Evolutionary conservation across 2,797 vertebrate species (phyloP), one percentile per base, ranked within the genome.

Genomic region (Mormyrops boulengeri): DNA sequence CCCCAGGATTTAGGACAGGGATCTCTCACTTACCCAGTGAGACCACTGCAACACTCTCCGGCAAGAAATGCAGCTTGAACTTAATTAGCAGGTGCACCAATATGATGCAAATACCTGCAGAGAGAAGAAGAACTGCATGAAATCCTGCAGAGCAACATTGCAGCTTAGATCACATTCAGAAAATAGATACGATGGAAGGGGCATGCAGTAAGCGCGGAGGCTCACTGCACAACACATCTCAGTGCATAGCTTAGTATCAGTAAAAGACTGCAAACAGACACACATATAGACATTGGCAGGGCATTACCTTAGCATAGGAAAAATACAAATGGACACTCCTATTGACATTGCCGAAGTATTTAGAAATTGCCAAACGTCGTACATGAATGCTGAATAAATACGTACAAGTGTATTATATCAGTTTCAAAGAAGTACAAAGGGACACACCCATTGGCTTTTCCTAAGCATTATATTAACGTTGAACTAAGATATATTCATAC

Each of bases 1-100:
- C 4, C 9, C 87, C 34, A 14, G 66, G 19, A 82, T 12, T 73
- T 26, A 2, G 57, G 19, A 47, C n/a, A 14, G 22, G 87, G n/a
- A 44, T 30, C 44, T 19, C 34, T 26, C 87, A 97, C 98, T 98
- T 94, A 99, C 98, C 99, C 88, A 99, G 96, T 22, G 98, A 99
- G 89, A 99, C 99, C 9, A 99, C 98, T 57, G 99, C 99, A 92
- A 99, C 98, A 0, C 99, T 99, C 95, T 99, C 99, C 50, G 99
- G 98, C 91, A 99, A 94, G 93, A 99, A 99, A 95, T 99, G 97
- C 60, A 99, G 95, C 91, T 98, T 97, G 93, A 98, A 99, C 93
- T 97, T 98, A 94, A 99, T 99, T 91, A 99, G 97, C 93, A 99
- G 96, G 94, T 99, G 98, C 95, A 99, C 99, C 97, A 99, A 95